Base-by-base conservation (phyloP, 1,140 invertebrate genomes). In the Drosophila kepulauana region DNA sequence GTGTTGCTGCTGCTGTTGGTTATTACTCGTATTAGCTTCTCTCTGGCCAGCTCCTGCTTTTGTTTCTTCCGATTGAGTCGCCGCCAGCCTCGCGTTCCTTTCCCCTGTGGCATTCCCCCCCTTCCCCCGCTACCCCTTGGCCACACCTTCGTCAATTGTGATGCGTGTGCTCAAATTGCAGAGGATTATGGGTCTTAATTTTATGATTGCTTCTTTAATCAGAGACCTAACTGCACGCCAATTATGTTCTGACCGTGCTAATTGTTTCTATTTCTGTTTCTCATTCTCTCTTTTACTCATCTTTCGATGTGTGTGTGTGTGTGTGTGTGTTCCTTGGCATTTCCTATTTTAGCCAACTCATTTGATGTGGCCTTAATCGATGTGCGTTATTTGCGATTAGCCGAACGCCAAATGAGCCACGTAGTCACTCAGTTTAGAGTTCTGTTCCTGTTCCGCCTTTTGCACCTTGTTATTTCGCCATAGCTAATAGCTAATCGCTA, bases 141-240 rank as follows among this genome's bases (percentile, higher is more conserved):
- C 54, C 59, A 56, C 33, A 13, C 66, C 41, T 20, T 48, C 10
- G 33, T 30, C 43, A 66, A 54, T 52, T 79, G 46, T 67, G 74
- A 69, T 76, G 80, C 81, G 74, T 82, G 78, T 78, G 80, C 64
- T 75, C 66, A 70, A 84, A 87, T 88, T 88, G 85, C 85, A 72
- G 74, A 77, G 84, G 84, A 87, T 87, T 87, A 87, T 88, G 85
- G 80, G 84, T 88, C 84, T 87, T 87, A 87, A 87, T 87, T 87
- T 87, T 87, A 87, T 87, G 84, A 87, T 87, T 87, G 85, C 84
- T 87, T 87, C 84, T 87, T 88, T 87, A 87, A 87, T 87, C 84
- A 87, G 84, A 86, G 85, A 69, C 73, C 76, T 70, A 88, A 87
- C 80, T 88, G 84, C 80, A 88, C 84, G 78, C 84, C 84, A 87